Evolutionary conservation across 2,113 vertebrate genomes (phyloP).

Genomic region (Zosterops hypoxanthus): DNA sequence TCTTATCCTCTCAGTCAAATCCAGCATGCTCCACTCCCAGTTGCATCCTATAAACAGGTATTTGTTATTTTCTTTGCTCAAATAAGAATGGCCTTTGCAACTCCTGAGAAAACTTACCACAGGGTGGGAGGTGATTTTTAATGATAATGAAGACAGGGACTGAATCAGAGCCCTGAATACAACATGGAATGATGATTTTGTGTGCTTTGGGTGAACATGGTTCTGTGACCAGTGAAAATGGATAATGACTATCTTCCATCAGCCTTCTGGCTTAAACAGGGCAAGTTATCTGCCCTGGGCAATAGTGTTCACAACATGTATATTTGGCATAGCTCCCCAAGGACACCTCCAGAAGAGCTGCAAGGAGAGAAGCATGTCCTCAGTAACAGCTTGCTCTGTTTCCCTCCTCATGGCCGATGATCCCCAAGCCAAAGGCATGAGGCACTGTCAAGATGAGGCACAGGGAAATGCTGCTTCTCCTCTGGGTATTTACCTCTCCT

Average conservation of each 20-base stretch:
- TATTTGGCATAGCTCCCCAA: background rate
- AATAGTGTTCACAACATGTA: fast-evolving
- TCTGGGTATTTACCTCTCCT: background rate
- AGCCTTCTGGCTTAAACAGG: background rate
- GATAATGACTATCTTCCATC: background rate
- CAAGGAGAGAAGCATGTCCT: background rate
- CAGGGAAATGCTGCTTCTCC: background rate
- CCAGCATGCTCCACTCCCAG: background rate
- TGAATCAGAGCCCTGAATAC: background rate
- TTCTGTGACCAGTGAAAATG: background rate
- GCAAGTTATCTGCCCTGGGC: background rate
- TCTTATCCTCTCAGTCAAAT: background rate
- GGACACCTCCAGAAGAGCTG: background rate
- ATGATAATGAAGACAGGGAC: background rate
- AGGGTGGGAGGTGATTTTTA: background rate
- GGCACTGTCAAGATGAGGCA: background rate
- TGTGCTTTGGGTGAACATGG: background rate
- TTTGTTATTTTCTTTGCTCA: background rate
- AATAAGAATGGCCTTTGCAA: background rate
- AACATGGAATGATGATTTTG: background rate
- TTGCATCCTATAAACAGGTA: background rate
- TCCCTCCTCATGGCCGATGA: fast-evolving
- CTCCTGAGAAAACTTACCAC: background rate
- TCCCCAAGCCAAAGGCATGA: background rate
- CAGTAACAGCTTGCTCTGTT: background rate